Evolutionary conservation across 1,140 invertebrate species (phyloP), one percentile per base, ranked within the genome.

Genomic region (Drosophila lacteicornis): DNA sequence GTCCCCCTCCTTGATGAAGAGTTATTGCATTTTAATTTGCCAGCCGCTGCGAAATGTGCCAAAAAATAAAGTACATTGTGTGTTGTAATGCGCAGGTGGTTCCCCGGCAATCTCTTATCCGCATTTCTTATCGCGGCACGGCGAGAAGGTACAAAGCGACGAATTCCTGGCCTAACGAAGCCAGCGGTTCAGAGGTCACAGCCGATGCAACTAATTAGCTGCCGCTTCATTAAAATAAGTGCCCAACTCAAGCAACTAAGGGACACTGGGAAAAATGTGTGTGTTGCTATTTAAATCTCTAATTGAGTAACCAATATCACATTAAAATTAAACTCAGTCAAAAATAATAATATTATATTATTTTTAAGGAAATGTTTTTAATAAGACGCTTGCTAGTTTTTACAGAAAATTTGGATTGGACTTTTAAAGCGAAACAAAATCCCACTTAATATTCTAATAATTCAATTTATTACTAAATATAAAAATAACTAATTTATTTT

Each of bases 1-100:
- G 49, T 40, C 3, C 53, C 53, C 56, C 57, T 40, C 71, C 46
- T 59, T 84, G 88, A 92, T 92, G 91, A 92, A 91, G 91, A 92
- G 77, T 91, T 91, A 92, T 92, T 92, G 81, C 91, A 80, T 85
- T 91, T 92, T 92, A 92, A 91, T 92, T 84, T 87, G 86, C 71
- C 69, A 74, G 73, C 59, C 75, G 68, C 57, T 65, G 73, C 42
- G 38, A 69, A 80, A 69, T 69, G 47, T 87, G 65, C 69, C 78
- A 79, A 74, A 70, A 69, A 74, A 55, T 19, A 46, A 75, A 33
- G 27, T 45, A 59, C 47, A 67, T 53, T 57, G 27, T 47, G 43
- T n/a, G 22, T 36, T 60, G 56, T 45, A 58, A 67, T 73, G 65
- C 51, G 82, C 82, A 85, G 82, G 82, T 86, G 82, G 49, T 56